phyloP scores from a whole-genome alignment of 2,113 vertebrate genomes.

The Anarhynchus alexandrinus region DNA sequence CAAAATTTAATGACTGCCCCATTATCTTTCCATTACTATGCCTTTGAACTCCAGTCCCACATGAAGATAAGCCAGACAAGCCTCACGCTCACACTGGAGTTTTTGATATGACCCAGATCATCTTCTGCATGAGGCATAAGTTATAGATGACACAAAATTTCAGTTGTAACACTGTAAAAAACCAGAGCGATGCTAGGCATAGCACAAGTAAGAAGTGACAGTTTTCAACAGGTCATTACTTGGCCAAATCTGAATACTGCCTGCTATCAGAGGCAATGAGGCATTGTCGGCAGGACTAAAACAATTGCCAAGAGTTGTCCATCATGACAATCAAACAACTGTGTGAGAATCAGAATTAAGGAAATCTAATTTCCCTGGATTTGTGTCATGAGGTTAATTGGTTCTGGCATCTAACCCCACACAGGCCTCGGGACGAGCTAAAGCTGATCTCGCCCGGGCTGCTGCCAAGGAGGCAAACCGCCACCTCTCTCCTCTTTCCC shows the following conservation, averaged over 20 bases:
- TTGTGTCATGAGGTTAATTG: constrained; percentile 11
- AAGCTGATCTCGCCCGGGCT: not conserved
- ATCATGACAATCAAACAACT: not conserved
- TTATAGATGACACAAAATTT: not conserved
- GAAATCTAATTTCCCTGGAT: constrained; percentile 11
- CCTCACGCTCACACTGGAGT: not conserved
- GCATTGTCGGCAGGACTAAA: accelerated
- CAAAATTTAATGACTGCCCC: not conserved
- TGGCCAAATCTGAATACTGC: not conserved
- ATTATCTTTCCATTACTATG: not conserved
- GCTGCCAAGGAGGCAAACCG: not conserved
- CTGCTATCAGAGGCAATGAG: accelerated
- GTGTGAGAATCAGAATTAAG: not conserved
- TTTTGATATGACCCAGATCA: not conserved
- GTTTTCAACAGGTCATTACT: not conserved
- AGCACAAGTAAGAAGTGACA: not conserved
- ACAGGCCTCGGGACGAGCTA: not conserved
- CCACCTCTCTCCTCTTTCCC: not conserved
- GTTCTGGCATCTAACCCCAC: not conserved
- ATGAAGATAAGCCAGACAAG: not conserved
- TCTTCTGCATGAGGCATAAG: not conserved
- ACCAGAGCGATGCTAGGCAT: accelerated
- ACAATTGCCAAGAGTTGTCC: not conserved
- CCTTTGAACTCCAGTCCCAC: not conserved
- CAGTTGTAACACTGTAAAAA: not conserved